Evolutionary conservation across 2,888 invertebrate species (phyloP), one percentile per base, ranked within the genome.

Genomic region (Eurois occulta): DNA sequence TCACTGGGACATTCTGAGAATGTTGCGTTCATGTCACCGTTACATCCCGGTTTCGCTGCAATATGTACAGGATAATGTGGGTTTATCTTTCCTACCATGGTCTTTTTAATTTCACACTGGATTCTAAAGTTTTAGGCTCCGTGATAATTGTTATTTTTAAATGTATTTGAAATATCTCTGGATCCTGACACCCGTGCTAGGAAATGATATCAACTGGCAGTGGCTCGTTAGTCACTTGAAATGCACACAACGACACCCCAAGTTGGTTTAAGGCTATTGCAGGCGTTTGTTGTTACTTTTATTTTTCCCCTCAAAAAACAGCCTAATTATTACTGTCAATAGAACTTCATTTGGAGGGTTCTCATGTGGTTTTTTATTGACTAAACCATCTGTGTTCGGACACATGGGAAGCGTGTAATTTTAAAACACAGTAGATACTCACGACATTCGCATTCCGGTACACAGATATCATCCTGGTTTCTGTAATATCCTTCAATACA

Each of bases 1-100:
- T 84, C 32, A 13, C 83, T 85, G 3, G 92, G 88, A 65, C 90
- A 91, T 0, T 84, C 62, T n/a, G 78, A 88, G 66, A 75, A 85
- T 1, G 84, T 86, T 41, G 92, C 90, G 60, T 93, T 93, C 10
- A 66, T 69, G 41, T 91, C 92, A 7, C 89, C 90, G 0, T 86
- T 80, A 79, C 73, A 86, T n/a, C 65, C 67, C 18, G 16, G n/a
- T 18, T 24, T 7, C 32, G 78, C 82, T 84, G 75, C 1, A 80
- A 80, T 35, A 52, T 21, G 0, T 43, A 28, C 5, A 11, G 2
- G 10, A 21, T 32, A 41, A 60, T 60, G 16, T 58, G 7, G 28
- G 58, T 32, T 28, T 24, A 21, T n/a, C 2, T n/a, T 52, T 35
- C n/a, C 18, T 48, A 11, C 5, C n/a, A n/a, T 35, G 10, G 16